Conservation (phyloP, 2,113 vertebrate species). For the Lethenteron camtschaticum region DNA sequence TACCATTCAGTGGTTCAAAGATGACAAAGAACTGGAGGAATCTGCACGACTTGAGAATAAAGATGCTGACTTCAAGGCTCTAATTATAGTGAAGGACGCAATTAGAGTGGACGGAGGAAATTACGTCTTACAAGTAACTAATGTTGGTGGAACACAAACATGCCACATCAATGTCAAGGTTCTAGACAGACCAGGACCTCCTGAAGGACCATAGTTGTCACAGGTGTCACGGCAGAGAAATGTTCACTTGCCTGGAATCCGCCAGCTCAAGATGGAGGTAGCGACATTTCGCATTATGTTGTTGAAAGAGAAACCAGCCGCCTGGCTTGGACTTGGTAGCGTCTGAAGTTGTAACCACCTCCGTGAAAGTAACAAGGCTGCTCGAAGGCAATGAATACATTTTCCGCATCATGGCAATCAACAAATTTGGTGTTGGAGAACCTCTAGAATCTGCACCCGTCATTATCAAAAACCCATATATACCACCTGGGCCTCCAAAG, state of each 20-base stretch:
- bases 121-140: conserved; percentile 58
- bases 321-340: conserved; percentile 81
- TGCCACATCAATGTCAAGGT: conserved; percentile 65
- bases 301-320: conserved; percentile 93
- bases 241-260: conserved; percentile 59
- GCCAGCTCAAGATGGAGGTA: conserved; percentile 72
- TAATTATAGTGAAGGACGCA: conserved; percentile 67
- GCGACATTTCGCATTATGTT: conserved; percentile 66
- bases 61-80: conserved; percentile 54
- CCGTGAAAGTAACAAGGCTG: conserved; percentile 81
- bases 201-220: conserved; percentile 53
- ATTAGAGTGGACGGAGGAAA: conserved; percentile 58
- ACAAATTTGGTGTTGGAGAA: conserved; percentile 78
- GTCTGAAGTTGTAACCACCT: conserved; percentile 57
- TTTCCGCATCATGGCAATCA: conserved; percentile 87
- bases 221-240: conserved; percentile 63
- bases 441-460: conserved; percentile 70
- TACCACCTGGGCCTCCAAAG: conserved; percentile 54
- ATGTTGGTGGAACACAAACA: conserved; percentile 63
- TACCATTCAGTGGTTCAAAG: conserved; percentile 67
- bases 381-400: conserved; percentile 89
- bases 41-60: conserved; percentile 62
- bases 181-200: conserved; percentile 57
- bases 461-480: conserved; percentile 82
- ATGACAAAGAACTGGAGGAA: conserved; percentile 60